These are phyloP conservation scores for Xyrichtys novacula DNA, from an alignment of 2,797 vertebrate species.

Conservation along the genomic window DNA sequence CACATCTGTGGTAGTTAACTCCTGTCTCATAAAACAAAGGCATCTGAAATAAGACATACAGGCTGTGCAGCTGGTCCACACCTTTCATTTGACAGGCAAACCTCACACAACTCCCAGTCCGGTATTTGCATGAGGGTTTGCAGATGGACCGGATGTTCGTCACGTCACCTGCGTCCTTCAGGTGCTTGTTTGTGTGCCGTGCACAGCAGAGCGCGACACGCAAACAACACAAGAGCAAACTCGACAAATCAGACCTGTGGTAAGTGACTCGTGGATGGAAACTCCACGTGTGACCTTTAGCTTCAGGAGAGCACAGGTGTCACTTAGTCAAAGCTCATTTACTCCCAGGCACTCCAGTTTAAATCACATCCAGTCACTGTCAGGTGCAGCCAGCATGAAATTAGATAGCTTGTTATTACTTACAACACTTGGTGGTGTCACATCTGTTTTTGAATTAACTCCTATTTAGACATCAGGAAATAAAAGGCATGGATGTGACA, in stretches of 20 bases:
- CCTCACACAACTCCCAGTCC: neutral
- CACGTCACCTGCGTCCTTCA: neutral
- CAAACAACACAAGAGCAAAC: neutral
- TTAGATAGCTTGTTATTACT: constrained; percentile 9
- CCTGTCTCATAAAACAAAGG: constrained; percentile 1
- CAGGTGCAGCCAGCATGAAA: constrained; percentile 27
- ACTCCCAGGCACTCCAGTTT: constrained; percentile 3
- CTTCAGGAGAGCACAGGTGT: constrained; percentile 25
- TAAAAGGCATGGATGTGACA: neutral
- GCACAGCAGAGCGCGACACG: neutral
- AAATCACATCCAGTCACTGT: neutral
- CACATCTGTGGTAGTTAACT: neutral
- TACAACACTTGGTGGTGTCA: constrained; percentile 14
- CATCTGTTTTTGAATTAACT: constrained; percentile 21
- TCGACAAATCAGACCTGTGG: neutral
- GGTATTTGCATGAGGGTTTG: neutral
- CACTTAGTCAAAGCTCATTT: constrained; percentile 43
- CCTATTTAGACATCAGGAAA: constrained; percentile 5
- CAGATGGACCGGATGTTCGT: neutral
- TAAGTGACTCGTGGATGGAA: neutral
- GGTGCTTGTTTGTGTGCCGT: neutral
- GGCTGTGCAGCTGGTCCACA: neutral
- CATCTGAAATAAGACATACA: neutral
- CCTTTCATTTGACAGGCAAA: neutral
- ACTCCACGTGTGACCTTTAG: constrained; percentile 24